phyloP scores from a whole-genome alignment of 1,140 invertebrate species.

The Drosophila chauvacae region DNA sequence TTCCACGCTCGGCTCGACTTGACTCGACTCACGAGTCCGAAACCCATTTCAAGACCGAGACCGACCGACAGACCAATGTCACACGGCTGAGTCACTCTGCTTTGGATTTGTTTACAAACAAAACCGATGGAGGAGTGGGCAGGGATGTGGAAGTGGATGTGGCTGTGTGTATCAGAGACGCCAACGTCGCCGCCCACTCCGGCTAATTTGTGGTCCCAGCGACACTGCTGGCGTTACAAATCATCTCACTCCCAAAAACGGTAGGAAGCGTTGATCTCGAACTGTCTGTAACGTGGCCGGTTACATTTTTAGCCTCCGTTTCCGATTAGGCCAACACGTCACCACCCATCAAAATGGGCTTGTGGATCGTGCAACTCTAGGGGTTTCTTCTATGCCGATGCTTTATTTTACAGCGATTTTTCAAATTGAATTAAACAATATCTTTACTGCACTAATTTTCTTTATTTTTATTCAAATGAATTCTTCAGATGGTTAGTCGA shows the following conservation, averaged over 20 bases:
- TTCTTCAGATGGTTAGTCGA: no score
- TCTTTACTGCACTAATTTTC: no score
- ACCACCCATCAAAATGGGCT: no score
- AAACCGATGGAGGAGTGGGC: constrained; percentile 45
- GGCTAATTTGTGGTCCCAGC: constrained; percentile 22
- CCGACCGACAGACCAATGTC: constrained; percentile 34
- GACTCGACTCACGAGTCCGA: constrained; percentile 10
- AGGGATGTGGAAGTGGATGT: background rate
- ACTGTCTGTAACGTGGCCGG: constrained; percentile 39
- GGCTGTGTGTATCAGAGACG: constrained; percentile 16
- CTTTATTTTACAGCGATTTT: no score
- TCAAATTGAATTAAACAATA: no score
- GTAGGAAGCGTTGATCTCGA: constrained; percentile 53
- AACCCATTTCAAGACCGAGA: constrained; percentile 19
- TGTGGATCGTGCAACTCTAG: no score
- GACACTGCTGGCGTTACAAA: constrained; percentile 13
- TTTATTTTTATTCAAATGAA: no score
- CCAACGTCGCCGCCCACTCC: constrained; percentile 38
- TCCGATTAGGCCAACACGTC: background rate
- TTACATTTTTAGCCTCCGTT: constrained; percentile 33
- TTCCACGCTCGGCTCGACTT: constrained; percentile 7
- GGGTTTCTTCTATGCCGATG: no score
- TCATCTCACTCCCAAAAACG: constrained; percentile 61
- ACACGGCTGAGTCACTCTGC: constrained; percentile 59
- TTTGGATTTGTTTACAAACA: constrained; percentile 77